These are phyloP conservation scores for Cosmorhoe ocellata DNA, from an alignment of 2,888 invertebrate species.

Conservation along the genomic window DNA sequence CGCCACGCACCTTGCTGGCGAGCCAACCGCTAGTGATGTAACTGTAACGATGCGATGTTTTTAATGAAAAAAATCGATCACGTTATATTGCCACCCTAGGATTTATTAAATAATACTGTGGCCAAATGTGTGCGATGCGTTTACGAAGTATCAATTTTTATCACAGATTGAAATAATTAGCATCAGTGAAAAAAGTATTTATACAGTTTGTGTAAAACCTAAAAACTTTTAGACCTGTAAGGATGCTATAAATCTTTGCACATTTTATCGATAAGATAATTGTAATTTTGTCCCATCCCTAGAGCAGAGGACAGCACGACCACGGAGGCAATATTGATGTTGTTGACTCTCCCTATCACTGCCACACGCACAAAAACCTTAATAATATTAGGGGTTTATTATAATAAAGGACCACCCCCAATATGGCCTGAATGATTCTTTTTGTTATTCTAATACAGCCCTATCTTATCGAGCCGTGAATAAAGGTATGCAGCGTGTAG, in stretches of 20 bases:
- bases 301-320: conserved; percentile 31
- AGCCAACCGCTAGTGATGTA: conserved; percentile 8
- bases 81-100: too few species aligned
- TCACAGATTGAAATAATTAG: too few species aligned
- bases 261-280: conserved; percentile 8
- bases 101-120: too few species aligned
- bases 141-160: too few species aligned
- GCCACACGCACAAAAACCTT: conserved; percentile 47
- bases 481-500: not conserved
- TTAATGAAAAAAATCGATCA: too few species aligned
- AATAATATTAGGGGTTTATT: conserved; percentile 50
- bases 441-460: conserved; percentile 31
- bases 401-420: conserved; percentile 24
- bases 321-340: conserved; percentile 58
- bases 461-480: conserved; percentile 26
- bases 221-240: too few species aligned
- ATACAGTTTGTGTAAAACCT: too few species aligned
- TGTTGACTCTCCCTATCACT: conserved; percentile 60
- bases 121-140: too few species aligned
- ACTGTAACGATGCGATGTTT: too few species aligned
- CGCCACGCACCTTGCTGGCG: conserved; percentile 17
- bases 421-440: conserved; percentile 28
- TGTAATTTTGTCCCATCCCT: conserved; percentile 29
- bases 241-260: too few species aligned
- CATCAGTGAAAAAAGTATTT: too few species aligned